Evolutionary conservation across 2,797 vertebrate species (phyloP).

Genomic region (Mormyrops boulengeri): DNA sequence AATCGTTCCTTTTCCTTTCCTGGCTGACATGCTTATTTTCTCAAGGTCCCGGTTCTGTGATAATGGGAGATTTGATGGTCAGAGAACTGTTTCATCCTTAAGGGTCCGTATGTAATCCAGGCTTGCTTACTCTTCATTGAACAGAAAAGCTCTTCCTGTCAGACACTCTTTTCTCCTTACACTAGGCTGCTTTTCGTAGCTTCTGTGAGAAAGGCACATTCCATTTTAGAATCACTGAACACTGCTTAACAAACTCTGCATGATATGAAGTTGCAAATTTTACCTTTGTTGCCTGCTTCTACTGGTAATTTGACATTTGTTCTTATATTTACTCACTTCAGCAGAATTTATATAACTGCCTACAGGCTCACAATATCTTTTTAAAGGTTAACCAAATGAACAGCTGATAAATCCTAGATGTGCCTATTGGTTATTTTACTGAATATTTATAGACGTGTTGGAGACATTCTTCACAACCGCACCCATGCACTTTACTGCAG

Average conservation of each 20-base stretch:
- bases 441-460: not conserved
- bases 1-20: not conserved
- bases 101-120: conserved; percentile 17
- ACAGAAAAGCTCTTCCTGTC: conserved; percentile 15
- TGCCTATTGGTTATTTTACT: not conserved
- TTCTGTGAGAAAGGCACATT: not conserved
- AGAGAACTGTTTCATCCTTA: conserved; percentile 20
- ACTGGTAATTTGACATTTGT: not conserved
- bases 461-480: not conserved
- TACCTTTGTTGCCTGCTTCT: not conserved
- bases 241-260: not conserved
- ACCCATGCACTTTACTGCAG: not conserved
- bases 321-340: not conserved
- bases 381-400: conserved; percentile 15
- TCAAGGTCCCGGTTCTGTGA: conserved; percentile 15
- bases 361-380: not conserved
- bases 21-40: conserved; percentile 7
- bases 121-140: conserved; percentile 18
- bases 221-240: conserved; percentile 17
- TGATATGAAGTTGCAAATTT: not conserved
- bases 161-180: not conserved
- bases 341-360: conserved; percentile 6
- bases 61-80: conserved; percentile 23
- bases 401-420: not conserved
- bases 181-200: not conserved